Percentiles rank a stretch among this genome's conserved stretches.
These are phyloP conservation scores for Drosophila lacicola DNA, from an alignment of 2,888 invertebrate species.

Conservation along the genomic window DNA sequence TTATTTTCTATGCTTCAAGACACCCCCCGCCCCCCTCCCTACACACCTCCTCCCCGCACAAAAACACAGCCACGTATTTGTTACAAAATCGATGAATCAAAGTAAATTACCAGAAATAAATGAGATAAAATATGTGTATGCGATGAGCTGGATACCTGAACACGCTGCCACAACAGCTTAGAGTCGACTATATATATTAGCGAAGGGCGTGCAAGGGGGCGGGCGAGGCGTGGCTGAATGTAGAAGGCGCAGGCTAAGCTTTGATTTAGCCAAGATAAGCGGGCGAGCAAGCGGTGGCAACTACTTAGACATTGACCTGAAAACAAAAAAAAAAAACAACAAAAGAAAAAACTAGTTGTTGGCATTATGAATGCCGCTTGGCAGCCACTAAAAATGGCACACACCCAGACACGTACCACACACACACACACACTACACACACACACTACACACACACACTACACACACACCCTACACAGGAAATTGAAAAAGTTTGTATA, in stretches of 20 bases:
- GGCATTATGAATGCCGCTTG: constrained; percentile 43
- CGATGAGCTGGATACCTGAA: constrained; percentile 37
- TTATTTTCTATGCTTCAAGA: constrained; percentile 20
- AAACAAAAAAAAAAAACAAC: constrained; percentile 4
- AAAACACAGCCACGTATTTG: constrained; percentile 48
- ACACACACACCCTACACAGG: constrained; percentile 41
- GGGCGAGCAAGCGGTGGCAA: constrained; percentile 1
- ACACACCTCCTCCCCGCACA: not conserved
- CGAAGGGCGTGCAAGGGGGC: not conserved
- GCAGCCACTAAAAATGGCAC: constrained; percentile 45
- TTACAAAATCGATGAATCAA: constrained; percentile 81
- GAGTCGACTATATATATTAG: constrained; percentile 3
- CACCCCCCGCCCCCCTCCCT: too few species aligned
- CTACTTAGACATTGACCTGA: constrained; percentile 37
- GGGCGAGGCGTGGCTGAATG: not conserved
- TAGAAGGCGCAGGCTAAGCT: not conserved
- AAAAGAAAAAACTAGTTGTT: constrained; percentile 28
- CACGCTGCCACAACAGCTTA: constrained; percentile 17
- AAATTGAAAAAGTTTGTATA: constrained; percentile 77
- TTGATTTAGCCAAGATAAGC: constrained; percentile 55
- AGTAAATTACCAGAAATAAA: constrained; percentile 80
- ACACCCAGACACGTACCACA: constrained; percentile 16
- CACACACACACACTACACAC: constrained; percentile 22
- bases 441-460: not conserved
- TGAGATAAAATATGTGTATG: constrained; percentile 73